Evolutionary conservation across 2,113 vertebrate genomes (phyloP).

Genomic region (Campylomormyrus tamandua): DNA sequence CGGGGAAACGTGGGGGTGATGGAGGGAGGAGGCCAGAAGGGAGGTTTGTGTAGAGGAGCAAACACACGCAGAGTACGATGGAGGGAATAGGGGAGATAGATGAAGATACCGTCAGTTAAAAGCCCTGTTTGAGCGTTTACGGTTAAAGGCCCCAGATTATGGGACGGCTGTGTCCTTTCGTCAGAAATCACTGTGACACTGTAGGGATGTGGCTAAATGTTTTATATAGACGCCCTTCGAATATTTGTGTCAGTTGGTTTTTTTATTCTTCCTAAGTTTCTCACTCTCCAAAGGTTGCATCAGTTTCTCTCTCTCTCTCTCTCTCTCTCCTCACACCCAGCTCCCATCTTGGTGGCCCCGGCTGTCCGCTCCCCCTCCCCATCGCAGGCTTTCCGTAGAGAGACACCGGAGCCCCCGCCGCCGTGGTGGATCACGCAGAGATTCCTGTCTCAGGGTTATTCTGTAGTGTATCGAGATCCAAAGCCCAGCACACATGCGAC

Average conservation of each 20-base stretch:
- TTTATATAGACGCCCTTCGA: constrained; percentile 30
- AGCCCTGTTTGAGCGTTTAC: background rate
- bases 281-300: background rate
- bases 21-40: background rate
- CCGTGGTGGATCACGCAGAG: background rate
- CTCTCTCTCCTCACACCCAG: background rate
- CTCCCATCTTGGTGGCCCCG: background rate
- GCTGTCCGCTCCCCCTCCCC: background rate
- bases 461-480: background rate
- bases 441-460: background rate
- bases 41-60: background rate
- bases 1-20: background rate
- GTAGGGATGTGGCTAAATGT: constrained; percentile 32
- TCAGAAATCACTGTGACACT: constrained; percentile 28
- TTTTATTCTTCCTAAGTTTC: background rate
- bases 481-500: background rate
- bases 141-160: constrained; percentile 29
- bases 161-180: constrained; percentile 17
- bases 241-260: constrained; percentile 34
- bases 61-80: background rate
- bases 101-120: background rate
- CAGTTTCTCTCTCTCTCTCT: background rate
- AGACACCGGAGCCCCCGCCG: background rate
- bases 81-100: background rate
- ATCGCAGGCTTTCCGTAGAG: background rate